Base-by-base conservation (phyloP, 2,113 vertebrate species). In the Toxostoma redivivum region DNA sequence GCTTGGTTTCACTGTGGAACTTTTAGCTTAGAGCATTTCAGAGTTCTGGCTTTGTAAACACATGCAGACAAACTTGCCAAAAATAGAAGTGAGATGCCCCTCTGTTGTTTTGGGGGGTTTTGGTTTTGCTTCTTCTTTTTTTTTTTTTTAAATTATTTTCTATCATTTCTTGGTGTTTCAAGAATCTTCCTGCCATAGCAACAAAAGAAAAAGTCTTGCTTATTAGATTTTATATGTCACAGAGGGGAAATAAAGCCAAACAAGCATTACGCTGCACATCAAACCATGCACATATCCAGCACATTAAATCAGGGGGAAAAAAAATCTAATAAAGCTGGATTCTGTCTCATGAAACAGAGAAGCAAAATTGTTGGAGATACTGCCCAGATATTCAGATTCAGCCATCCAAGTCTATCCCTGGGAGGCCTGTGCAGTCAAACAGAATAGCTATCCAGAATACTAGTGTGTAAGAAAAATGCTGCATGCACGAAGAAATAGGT, bases 201-300 rank as follows among this genome's bases (percentile, higher is more conserved):
- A 96, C 87, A 70, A 80, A 94, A 92, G 91, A 72, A 93, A 88
- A 95, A 86, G 42, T 60, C 83, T 91, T 85, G 62, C 71, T 96
- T 96, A 95, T 95, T 95, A 94, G 74, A 72, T 96, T 97, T 97
- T 95, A 95, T 96, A 84, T 88, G 91, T 82, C 95, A 95, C 92
- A 91, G 74, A 81, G 86, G 96, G 77, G 71, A 94, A 96, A 95
- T 97, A 96, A 97, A 97, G 66, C 91, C 76, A 95, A 95, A 81
- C 80, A 94, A 94, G 96, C 94, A 90, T 78, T 86, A 81, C 15
- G 3, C 76, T 90, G 58, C 69, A 93, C 88, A 94, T 95, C 92
- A 94, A 97, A 95, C 91, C 70, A 84, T 86, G 91, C 83, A 91
- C 88, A 94, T 95, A 92, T 60, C 61, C 84, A 88, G 72, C 72